Evolutionary conservation across 1,140 invertebrate species (phyloP).

Genomic region (Apis laboriosa): DNA sequence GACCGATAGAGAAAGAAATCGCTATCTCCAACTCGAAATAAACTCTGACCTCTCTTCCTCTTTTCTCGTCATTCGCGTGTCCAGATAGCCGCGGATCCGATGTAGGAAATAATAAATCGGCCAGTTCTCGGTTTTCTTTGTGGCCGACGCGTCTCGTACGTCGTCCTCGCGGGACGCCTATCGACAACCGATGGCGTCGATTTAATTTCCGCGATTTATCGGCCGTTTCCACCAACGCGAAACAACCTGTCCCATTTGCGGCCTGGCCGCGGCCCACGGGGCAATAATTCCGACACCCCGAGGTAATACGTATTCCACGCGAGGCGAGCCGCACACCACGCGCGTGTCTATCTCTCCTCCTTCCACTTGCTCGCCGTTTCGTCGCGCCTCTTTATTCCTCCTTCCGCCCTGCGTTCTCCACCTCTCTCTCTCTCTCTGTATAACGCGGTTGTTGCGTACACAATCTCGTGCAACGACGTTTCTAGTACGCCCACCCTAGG

Average conservation of each 20-base stretch:
- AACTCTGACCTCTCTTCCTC: no score
- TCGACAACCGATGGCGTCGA: slow-evolving; percentile 59
- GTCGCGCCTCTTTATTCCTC: not conserved
- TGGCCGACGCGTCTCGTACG: slow-evolving; percentile 32
- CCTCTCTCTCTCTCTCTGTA: slow-evolving; percentile 14
- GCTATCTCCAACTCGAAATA: no score
- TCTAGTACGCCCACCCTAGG: slow-evolving; percentile 59
- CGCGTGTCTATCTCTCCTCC: slow-evolving; percentile 53
- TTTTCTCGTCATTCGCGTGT: not conserved
- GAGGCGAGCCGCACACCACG: slow-evolving; percentile 43
- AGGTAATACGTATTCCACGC: slow-evolving; percentile 60
- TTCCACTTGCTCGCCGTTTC: not conserved
- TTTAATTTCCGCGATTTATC: slow-evolving; percentile 70
- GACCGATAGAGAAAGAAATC: no score
- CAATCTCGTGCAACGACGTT: slow-evolving; percentile 52
- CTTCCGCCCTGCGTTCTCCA: slow-evolving; percentile 6
- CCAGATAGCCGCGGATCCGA: slow-evolving; percentile 8
- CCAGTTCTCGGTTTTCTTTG: slow-evolving; percentile 29
- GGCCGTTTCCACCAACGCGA: slow-evolving; percentile 64
- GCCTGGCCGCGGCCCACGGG: slow-evolving; percentile 50
- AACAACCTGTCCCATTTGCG: slow-evolving; percentile 68
- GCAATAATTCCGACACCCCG: slow-evolving; percentile 63
- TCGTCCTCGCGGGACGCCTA: slow-evolving; percentile 29
- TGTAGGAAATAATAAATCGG: slow-evolving; percentile 18
- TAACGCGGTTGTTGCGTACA: slow-evolving; percentile 37